Percentiles rank a stretch among this genome's conserved stretches.
These are phyloP conservation scores for Rosalia funebris DNA, from an alignment of 2,888 invertebrate genomes.

Conservation along the genomic window DNA sequence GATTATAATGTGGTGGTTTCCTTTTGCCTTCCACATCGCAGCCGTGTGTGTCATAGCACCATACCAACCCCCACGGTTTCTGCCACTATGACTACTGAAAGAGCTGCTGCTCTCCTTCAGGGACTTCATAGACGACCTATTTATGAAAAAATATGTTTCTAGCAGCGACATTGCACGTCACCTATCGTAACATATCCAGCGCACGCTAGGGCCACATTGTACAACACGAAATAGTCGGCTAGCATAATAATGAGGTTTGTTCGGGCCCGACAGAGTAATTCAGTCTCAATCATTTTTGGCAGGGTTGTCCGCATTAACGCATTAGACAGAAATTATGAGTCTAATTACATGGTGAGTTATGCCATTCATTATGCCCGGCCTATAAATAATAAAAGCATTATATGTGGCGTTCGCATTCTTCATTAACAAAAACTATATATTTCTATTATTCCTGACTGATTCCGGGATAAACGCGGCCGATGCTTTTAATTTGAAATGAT, in stretches of 20 bases:
- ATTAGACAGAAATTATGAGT: conserved; percentile 64
- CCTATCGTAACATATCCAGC: neutral
- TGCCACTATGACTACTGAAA: too few species aligned
- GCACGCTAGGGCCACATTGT: neutral
- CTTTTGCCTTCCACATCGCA: too few species aligned
- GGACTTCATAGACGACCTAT: too few species aligned
- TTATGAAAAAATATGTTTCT: too few species aligned
- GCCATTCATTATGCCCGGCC: conserved; percentile 62
- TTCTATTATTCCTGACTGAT: conserved; percentile 61
- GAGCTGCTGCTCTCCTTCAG: too few species aligned
- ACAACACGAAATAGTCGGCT: neutral
- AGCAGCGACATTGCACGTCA: neutral
- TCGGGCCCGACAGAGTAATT: conserved; percentile 37
- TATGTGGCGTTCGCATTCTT: conserved; percentile 60
- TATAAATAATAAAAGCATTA: conserved; percentile 65
- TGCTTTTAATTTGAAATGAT: conserved; percentile 55
- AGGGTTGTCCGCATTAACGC: conserved; percentile 60
- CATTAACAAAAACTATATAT: conserved; percentile 64
- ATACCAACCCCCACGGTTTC: too few species aligned
- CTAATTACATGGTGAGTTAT: conserved; percentile 64
- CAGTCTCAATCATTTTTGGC: conserved; percentile 62
- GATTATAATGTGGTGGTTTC: too few species aligned
- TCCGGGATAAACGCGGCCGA: conserved; percentile 44
- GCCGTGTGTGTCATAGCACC: too few species aligned
- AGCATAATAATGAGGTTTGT: conserved; percentile 44